phyloP scores from a whole-genome alignment of 2,797 vertebrate species.

The Morus bassanus region DNA sequence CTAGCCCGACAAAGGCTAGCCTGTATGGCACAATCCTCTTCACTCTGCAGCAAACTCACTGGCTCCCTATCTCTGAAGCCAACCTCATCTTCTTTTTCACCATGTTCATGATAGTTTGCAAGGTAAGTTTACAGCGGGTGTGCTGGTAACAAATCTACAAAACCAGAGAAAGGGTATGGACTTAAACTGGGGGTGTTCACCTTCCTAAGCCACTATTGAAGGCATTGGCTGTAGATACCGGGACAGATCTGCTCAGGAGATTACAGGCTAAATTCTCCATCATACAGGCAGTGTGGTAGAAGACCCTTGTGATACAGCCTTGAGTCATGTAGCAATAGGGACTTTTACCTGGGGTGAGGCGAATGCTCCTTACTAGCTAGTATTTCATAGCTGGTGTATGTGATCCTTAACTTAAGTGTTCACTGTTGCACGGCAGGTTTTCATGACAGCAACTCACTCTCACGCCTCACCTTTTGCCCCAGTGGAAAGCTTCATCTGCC shows the following conservation, averaged over 20 bases:
- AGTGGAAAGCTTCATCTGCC: slow-evolving; percentile 86
- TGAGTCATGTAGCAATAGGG: neutral
- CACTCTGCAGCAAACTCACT: slow-evolving; percentile 90
- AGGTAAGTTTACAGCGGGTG: slow-evolving; percentile 77
- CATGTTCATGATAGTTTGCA: slow-evolving; percentile 92
- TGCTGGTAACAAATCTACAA: neutral
- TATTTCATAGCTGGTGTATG: neutral
- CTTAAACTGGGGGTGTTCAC: neutral
- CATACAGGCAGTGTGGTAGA: neutral
- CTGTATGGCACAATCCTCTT: slow-evolving; percentile 94
- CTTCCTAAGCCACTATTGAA: neutral
- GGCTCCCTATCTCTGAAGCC: slow-evolving; percentile 90
- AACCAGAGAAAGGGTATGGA: neutral
- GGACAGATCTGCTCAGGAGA: neutral
- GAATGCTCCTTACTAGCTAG: neutral
- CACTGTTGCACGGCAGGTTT: slow-evolving; percentile 76
- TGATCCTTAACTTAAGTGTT: neutral
- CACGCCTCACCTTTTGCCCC: slow-evolving; percentile 91
- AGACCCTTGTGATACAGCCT: neutral
- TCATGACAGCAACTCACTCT: slow-evolving; percentile 94
- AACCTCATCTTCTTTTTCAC: slow-evolving; percentile 92
- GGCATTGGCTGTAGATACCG: neutral
- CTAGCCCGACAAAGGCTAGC: slow-evolving; percentile 96
- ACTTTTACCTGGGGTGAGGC: neutral
- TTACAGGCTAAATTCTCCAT: neutral